A percentile compares a stretch with the other conserved stretches of the same genome.
Conservation (phyloP, 2,797 vertebrate species). For the Crenuchus spilurus region DNA sequence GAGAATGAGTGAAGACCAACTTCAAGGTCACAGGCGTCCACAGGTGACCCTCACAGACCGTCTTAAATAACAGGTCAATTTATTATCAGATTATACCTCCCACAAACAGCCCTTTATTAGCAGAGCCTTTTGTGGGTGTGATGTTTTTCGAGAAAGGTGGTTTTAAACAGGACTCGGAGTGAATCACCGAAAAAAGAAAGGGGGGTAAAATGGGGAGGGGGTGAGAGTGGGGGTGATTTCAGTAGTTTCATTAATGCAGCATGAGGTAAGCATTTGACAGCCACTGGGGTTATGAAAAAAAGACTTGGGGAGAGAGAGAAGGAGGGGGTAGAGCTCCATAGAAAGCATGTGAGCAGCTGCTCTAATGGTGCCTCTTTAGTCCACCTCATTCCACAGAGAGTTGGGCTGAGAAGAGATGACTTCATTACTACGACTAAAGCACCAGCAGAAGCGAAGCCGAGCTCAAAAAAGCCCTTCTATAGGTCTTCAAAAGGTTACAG, state of each 20-base stretch:
- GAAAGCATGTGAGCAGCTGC: conserved; percentile 44
- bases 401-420: conserved; percentile 48
- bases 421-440: conserved; percentile 54
- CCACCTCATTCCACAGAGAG: conserved; percentile 47
- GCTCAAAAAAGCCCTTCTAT: conserved; percentile 45
- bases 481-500: conserved; percentile 40
- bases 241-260: conserved; percentile 60
- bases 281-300: conserved; percentile 48
- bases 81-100: conserved; percentile 63
- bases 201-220: background rate
- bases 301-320: conserved; percentile 15
- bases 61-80: conserved; percentile 68
- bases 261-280: conserved; percentile 64
- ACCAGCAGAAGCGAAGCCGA: conserved; percentile 35
- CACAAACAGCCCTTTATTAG: conserved; percentile 47
- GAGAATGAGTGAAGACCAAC: conserved; percentile 52
- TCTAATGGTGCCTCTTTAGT: conserved; percentile 56
- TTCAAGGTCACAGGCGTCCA: conserved; percentile 55
- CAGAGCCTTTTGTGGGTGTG: conserved; percentile 45
- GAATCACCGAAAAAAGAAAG: conserved; percentile 64
- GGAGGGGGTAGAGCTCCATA: conserved; percentile 58
- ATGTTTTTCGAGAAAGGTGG: conserved; percentile 61
- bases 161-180: conserved; percentile 64
- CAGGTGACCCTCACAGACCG: conserved; percentile 55
- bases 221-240: conserved; percentile 23